Evolutionary conservation across 2,888 invertebrate genomes (phyloP).

Genomic region (Brenthis ino): DNA sequence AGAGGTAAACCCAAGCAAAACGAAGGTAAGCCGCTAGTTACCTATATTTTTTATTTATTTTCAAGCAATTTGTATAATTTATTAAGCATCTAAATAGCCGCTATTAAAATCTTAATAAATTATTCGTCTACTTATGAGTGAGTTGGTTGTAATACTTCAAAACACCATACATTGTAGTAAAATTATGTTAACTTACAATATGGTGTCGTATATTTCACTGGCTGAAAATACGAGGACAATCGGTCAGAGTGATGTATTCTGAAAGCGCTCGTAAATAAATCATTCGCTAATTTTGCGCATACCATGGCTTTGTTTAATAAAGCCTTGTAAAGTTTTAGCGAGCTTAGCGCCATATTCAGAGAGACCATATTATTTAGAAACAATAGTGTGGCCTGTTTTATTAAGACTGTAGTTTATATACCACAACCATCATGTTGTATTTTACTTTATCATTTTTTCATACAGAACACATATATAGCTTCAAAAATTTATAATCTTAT

Average conservation of each 20-base stretch:
- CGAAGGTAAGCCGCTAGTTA: no score
- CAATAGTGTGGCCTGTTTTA: not conserved
- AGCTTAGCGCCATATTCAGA: constrained; percentile 3
- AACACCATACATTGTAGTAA: not conserved
- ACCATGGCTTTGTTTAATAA: constrained; percentile 30
- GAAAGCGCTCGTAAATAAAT: constrained; percentile 43
- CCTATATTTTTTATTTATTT: no score
- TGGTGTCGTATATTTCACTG: constrained; percentile 2
- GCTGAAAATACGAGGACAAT: constrained; percentile 29
- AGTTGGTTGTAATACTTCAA: not conserved
- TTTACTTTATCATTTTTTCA: not conserved
- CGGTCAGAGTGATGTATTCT: constrained; percentile 38
- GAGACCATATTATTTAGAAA: not conserved
- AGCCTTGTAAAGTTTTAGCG: constrained; percentile 22
- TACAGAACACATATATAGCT: no score
- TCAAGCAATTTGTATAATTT: no score
- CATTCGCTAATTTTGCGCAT: constrained; percentile 44
- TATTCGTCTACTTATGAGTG: no score
- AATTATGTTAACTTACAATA: constrained; percentile 25
- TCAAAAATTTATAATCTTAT: no score
- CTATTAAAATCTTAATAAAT: no score
- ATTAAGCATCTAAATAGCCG: no score
- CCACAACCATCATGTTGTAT: no score
- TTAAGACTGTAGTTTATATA: not conserved
- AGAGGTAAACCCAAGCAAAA: no score